These are phyloP conservation scores for Puffinus mauretanicus DNA, from an alignment of 2,113 vertebrate species.

Conservation along the genomic window DNA sequence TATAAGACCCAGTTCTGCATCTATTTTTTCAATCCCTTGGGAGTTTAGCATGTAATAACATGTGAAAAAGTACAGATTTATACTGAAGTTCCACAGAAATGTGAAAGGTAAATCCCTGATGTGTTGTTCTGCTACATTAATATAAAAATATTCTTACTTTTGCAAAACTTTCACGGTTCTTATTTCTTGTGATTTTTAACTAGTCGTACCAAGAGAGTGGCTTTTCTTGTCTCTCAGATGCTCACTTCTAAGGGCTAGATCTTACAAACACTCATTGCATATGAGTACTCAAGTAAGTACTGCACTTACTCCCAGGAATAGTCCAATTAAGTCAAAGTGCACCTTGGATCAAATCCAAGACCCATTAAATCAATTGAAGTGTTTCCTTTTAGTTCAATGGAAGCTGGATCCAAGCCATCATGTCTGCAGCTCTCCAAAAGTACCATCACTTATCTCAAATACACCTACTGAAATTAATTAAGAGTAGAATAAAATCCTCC, in stretches of 20 bases:
- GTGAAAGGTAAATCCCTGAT: neutral
- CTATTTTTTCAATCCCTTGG: neutral
- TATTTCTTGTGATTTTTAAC: neutral
- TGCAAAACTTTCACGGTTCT: neutral
- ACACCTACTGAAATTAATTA: neutral
- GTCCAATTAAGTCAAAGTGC: constrained; percentile 11
- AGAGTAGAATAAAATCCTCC: neutral
- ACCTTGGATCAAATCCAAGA: neutral
- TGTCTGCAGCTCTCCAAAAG: neutral
- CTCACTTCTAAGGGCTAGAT: neutral
- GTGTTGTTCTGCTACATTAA: neutral
- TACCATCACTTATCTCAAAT: neutral
- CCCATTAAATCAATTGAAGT: neutral
- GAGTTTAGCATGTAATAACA: neutral
- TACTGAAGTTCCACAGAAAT: neutral
- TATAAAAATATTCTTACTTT: neutral
- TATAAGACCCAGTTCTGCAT: accelerated
- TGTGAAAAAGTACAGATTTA: neutral
- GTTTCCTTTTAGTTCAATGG: neutral
- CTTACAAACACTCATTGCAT: neutral
- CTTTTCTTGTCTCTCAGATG: neutral
- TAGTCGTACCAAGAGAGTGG: neutral
- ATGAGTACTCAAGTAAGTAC: neutral
- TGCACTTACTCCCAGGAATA: neutral
- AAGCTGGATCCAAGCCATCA: neutral